Base-by-base conservation (phyloP, 2,113 vertebrate genomes). In the Naja naja region DNA sequence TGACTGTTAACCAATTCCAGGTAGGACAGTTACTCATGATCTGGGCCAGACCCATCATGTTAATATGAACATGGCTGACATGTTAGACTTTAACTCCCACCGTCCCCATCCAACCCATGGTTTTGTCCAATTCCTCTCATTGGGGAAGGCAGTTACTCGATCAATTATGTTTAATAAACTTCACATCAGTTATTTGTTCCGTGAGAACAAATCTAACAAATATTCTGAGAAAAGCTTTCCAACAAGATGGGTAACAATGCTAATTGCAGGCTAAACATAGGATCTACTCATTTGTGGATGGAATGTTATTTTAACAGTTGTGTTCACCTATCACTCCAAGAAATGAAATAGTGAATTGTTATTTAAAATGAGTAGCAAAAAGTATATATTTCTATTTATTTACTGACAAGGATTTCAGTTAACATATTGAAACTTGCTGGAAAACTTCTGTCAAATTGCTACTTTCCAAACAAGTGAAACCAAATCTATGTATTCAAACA, bases 221-320 rank as follows among this genome's bases (percentile, higher is more conserved):
- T 14, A 88, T 52, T 69, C 27, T 89, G 90, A 93, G 91, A 92
- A 93, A 58, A 85, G 88, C 91, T 87, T 56, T 53, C 64, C 47
- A 90, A 91, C 53, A 96, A 34, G 91, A 8, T 43, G 55, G 85
- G 25, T 64, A 94, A 85, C 54, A 87, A 94, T 39, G 6, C 91
- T 49, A 94, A 91, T 4, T 91, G 56, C 54, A 91, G 81, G 89
- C 45, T 87, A 93, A 69, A 12, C 10, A 45, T 1, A 16, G n/a
- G 89, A 92, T 88, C 88, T 89, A 93, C 94, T 86, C 87, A 94
- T 94, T 95, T 45, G 45, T 93, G 52, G 0, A 0, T 47, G 43
- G 86, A 89, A 49, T 14, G 11, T 18, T 52, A 88, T 88, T 64
- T 64, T 34, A 52, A 69, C 30, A 49, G n/a, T 88, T n/a, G 34